Percentiles rank a stretch among this genome's conserved stretches.
These are phyloP conservation scores for Sinella curviseta DNA, from an alignment of 1,140 invertebrate species.

Conservation along the genomic window DNA sequence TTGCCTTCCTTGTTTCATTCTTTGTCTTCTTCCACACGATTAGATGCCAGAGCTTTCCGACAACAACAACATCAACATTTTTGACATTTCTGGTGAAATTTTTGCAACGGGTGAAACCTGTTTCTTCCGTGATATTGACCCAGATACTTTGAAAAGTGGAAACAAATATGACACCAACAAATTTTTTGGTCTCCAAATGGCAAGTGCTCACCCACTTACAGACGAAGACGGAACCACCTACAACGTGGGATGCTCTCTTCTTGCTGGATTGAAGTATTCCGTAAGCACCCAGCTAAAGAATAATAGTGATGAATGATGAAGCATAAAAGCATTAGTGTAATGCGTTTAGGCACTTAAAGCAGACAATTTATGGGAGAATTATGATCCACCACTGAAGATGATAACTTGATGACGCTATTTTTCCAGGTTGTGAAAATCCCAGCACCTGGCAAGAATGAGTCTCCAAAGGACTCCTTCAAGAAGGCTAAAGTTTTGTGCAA, in stretches of 20 bases:
- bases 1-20: no score
- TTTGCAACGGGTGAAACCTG: constrained; percentile 18
- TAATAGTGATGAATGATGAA: no score
- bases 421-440: constrained; percentile 9
- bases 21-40: no score
- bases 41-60: constrained; percentile 16
- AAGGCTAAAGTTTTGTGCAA: constrained; percentile 1
- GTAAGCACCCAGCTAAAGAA: constrained; percentile 36
- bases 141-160: constrained; percentile 52
- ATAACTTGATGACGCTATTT: no score
- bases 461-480: constrained; percentile 2
- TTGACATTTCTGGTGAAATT: background rate
- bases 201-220: constrained; percentile 54
- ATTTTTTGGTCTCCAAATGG: constrained; percentile 53
- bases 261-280: constrained; percentile 50
- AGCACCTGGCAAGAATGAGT: constrained; percentile 8
- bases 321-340: no score
- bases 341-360: no score
- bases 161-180: constrained; percentile 47
- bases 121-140: constrained; percentile 40
- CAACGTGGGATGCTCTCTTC: constrained; percentile 51
- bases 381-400: no score
- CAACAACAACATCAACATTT: constrained; percentile 21
- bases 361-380: no score
- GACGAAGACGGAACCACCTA: constrained; percentile 37